Evolutionary conservation across 2,797 vertebrate genomes (phyloP).

Genomic region (Synanceia verrucosa): DNA sequence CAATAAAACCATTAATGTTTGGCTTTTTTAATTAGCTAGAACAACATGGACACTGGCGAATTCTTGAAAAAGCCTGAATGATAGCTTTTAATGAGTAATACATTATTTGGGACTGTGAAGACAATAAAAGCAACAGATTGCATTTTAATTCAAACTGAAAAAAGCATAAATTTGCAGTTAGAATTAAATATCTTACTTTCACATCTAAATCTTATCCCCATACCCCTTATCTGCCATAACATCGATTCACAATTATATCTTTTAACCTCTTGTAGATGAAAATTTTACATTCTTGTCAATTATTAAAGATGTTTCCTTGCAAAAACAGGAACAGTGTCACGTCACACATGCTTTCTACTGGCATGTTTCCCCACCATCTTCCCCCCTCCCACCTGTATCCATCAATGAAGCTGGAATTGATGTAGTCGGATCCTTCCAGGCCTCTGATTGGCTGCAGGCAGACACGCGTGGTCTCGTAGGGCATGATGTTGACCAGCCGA

Average conservation of each 20-base stretch:
- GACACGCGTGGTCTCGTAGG: slow-evolving; percentile 95
- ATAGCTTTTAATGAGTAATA: neutral
- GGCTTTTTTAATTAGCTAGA: neutral
- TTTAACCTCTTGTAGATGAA: neutral
- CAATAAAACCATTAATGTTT: neutral
- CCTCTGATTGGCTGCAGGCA: slow-evolving; percentile 98
- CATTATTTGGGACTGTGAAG: neutral
- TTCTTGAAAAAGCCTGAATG: neutral
- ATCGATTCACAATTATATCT: neutral
- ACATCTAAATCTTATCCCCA: neutral
- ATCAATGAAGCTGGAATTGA: slow-evolving; percentile 96
- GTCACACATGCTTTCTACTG: neutral
- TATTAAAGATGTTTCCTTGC: neutral
- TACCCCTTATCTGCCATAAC: neutral
- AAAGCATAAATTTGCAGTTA: neutral
- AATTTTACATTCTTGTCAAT: neutral
- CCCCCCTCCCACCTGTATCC: slow-evolving; percentile 89
- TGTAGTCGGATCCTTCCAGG: slow-evolving; percentile 97
- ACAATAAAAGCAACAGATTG: neutral
- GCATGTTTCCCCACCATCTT: neutral
- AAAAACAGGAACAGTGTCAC: neutral
- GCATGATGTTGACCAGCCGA: slow-evolving; percentile 99
- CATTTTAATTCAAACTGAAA: too few species aligned
- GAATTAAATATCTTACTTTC: neutral
- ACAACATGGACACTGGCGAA: neutral